Evolutionary conservation across 2,888 invertebrate species (phyloP).

Genomic region (Coelinius sp.): DNA sequence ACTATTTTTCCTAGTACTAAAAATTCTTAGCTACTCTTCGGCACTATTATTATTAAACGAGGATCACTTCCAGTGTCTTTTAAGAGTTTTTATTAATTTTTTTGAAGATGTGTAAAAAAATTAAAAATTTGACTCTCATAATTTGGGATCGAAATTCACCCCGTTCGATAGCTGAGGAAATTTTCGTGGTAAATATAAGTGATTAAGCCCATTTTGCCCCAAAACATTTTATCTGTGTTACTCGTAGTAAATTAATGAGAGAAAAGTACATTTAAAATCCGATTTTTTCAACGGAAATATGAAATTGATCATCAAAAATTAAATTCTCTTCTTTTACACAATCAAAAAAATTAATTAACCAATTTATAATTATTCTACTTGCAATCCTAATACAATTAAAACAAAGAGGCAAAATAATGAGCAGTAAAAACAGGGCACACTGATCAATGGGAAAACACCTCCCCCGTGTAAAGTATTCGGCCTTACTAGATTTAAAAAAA

Average conservation of each 20-base stretch:
- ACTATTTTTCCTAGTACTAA: conserved; percentile 19
- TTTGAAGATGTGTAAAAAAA: background rate
- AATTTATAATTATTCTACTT: background rate
- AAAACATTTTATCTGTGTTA: background rate
- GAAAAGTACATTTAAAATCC: too few species aligned
- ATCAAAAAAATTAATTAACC: background rate
- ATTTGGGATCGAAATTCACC: background rate
- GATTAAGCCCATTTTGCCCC: background rate
- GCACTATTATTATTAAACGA: conserved; percentile 18
- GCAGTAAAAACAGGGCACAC: background rate
- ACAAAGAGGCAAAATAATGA: background rate
- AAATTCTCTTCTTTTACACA: too few species aligned
- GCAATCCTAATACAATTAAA: background rate
- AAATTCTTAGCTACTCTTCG: conserved; percentile 9
- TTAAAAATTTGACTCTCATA: background rate
- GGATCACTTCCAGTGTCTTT: conserved; percentile 13
- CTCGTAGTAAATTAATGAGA: too few species aligned
- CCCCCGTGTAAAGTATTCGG: background rate
- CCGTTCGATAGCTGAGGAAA: background rate
- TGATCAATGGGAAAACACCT: background rate
- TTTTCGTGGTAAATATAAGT: background rate
- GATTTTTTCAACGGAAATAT: too few species aligned
- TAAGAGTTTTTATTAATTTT: background rate
- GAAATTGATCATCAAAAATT: too few species aligned
- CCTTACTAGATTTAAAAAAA: too few species aligned